Evolutionary conservation across 2,113 vertebrate species (phyloP).

Genomic region (Tachysurus vachellii): DNA sequence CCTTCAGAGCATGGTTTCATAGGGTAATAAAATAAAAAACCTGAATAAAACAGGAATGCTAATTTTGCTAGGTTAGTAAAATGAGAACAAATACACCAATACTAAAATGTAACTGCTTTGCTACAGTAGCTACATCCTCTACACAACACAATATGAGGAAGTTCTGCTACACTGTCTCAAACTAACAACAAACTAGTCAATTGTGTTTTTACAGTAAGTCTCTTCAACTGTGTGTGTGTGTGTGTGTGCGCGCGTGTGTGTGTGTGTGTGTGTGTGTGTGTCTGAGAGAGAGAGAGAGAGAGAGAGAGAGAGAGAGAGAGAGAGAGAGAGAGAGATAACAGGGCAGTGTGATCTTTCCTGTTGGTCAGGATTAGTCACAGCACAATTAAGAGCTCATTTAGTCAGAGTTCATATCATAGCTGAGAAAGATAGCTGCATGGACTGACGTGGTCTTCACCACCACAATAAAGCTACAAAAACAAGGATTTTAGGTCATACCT

Average conservation of each 20-base stretch:
- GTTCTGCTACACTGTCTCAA: constrained; percentile 33
- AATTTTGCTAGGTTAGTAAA: not conserved
- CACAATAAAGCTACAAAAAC: not conserved
- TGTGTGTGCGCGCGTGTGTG: constrained; percentile 11
- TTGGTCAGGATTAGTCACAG: constrained; percentile 31
- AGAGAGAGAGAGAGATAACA: not conserved
- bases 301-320: too few relatives aligned
- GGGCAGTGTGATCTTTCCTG: constrained; percentile 18
- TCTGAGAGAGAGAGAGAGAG: too few relatives aligned
- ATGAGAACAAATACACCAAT: not conserved
- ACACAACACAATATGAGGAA: constrained; percentile 43
- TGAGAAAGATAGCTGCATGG: not conserved
- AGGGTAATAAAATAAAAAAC: not conserved
- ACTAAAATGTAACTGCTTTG: not conserved
- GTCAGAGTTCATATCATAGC: not conserved
- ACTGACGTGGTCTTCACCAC: not conserved
- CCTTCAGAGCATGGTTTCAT: not conserved
- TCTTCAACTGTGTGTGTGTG: not conserved
- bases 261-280: not conserved
- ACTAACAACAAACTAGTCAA: not conserved
- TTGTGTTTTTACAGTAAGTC: not conserved
- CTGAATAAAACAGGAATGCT: not conserved
- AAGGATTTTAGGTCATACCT: not conserved
- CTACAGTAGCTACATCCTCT: constrained; percentile 5
- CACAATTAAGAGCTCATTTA: not conserved